Conservation (phyloP, 2,888 invertebrate genomes). For the Pardosa pseudoannulata region DNA sequence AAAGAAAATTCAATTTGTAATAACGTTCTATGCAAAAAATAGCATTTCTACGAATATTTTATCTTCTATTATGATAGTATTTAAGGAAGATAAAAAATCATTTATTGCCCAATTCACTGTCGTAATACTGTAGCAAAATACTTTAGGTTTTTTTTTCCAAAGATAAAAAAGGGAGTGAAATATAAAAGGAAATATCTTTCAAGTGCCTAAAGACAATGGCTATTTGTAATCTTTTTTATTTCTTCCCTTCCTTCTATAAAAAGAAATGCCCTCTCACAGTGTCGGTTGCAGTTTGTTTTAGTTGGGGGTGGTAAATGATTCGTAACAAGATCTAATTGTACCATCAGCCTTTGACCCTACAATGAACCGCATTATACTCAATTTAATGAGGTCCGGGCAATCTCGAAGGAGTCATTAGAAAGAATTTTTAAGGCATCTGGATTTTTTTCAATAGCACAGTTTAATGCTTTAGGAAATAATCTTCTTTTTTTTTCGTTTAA, state of each 20-base stretch:
- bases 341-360: not conserved
- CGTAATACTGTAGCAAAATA: too few relatives aligned
- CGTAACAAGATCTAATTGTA: conserved; percentile 7
- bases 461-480: not conserved
- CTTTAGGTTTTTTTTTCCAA: too few relatives aligned
- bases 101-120: too few relatives aligned
- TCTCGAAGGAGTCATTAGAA: not conserved
- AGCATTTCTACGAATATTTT: too few relatives aligned
- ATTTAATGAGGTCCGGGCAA: not conserved
- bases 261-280: not conserved
- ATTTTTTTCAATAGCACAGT: too few relatives aligned
- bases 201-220: not conserved
- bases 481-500: not conserved
- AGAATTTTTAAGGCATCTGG: not conserved
- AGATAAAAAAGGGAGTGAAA: not conserved
- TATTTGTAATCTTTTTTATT: not conserved
- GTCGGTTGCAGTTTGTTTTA: not conserved
- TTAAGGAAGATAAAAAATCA: too few relatives aligned
- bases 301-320: not conserved
- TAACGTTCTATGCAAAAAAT: too few relatives aligned
- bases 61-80: too few relatives aligned
- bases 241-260: not conserved
- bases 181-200: not conserved
- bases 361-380: not conserved
- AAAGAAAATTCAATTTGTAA: too few relatives aligned